phyloP scores from a whole-genome alignment of 2,113 vertebrate species.

The Otus sunia region DNA sequence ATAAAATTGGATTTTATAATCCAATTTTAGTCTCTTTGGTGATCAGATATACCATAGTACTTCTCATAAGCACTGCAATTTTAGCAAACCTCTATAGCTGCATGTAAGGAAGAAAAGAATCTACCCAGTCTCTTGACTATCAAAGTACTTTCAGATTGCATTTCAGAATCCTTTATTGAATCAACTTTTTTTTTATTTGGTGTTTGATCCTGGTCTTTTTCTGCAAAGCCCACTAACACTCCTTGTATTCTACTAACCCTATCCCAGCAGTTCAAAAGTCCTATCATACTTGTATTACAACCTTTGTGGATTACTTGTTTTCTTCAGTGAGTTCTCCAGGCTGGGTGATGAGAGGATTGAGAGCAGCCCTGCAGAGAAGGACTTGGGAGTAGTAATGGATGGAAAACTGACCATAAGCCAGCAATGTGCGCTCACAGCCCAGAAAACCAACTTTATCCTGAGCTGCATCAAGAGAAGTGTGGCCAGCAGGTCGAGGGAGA shows the following conservation, averaged over 20 bases:
- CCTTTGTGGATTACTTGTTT: not conserved
- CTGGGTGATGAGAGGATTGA: not conserved
- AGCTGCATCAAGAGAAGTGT: too few species aligned
- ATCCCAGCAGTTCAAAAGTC: not conserved
- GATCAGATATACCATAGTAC: not conserved
- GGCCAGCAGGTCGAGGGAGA: too few species aligned
- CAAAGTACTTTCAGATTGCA: not conserved
- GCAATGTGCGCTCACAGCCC: too few species aligned
- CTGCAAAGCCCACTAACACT: not conserved
- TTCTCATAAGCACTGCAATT: not conserved
- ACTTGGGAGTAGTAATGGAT: too few species aligned
- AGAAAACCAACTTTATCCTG: too few species aligned
- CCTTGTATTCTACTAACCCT: not conserved
- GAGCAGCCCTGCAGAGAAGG: too few species aligned
- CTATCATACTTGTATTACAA: not conserved
- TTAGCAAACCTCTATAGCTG: not conserved
- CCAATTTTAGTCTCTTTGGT: not conserved
- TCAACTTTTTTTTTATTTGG: not conserved
- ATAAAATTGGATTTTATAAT: not conserved
- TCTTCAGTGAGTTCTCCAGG: not conserved
- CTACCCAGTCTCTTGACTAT: not conserved
- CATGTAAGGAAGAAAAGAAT: not conserved
- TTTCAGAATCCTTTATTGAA: not conserved
- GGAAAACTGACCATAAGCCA: too few species aligned
- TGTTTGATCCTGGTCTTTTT: not conserved